A percentile compares a stretch with the other conserved stretches of the same genome.
phyloP scores from a whole-genome alignment of 37 sponge, comb jelly and placozoan species.

The Lycopodina hypogea region DNA sequence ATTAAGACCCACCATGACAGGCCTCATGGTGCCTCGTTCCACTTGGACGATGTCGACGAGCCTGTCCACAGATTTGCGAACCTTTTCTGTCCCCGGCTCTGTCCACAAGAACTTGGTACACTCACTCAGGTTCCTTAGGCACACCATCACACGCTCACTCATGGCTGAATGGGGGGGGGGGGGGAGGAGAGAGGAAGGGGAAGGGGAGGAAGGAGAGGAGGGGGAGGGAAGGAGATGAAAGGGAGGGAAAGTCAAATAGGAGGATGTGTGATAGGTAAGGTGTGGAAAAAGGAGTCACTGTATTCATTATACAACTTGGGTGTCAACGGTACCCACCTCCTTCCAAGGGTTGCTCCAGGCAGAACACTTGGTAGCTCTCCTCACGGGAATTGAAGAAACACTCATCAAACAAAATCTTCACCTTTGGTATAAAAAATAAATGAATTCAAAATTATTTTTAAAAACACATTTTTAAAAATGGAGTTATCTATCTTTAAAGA shows the following conservation, averaged over 20 bases:
- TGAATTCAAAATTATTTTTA: too few species aligned
- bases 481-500: background rate
- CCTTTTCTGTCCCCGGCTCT: slow-evolving; percentile 46
- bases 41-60: slow-evolving; percentile 25
- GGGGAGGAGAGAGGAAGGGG: background rate
- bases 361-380: slow-evolving; percentile 86
- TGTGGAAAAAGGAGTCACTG: too few species aligned
- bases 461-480: too few species aligned
- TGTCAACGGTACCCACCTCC: slow-evolving; percentile 49
- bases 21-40: slow-evolving; percentile 32
- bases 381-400: slow-evolving; percentile 82
- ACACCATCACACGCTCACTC: slow-evolving; percentile 32
- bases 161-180: background rate
- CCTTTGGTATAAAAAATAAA: slow-evolving; percentile 27
- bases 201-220: background rate
- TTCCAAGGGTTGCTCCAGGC: slow-evolving; percentile 83
- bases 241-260: background rate
- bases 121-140: slow-evolving; percentile 53
- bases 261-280: too few species aligned
- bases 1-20: slow-evolving; percentile 29
- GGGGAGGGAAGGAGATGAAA: background rate
- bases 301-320: too few species aligned
- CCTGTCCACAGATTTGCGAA: slow-evolving; percentile 31
- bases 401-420: slow-evolving; percentile 93
- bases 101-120: slow-evolving; percentile 66